Evolutionary conservation across 2,113 vertebrate genomes (phyloP).

Genomic region (Epinephelus moara): DNA sequence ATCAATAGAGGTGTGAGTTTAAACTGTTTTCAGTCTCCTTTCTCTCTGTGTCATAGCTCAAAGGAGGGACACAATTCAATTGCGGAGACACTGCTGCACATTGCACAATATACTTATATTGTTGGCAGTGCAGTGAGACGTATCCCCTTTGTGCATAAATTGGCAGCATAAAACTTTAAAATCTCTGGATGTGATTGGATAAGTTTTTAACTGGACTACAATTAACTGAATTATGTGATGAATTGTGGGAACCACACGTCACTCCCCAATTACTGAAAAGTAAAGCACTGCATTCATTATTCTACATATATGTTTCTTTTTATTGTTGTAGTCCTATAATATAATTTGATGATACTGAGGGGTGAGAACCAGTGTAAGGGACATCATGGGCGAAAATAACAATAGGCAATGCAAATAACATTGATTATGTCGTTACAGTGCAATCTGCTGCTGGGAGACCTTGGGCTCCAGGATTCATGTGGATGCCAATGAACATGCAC

Average conservation of each 20-base stretch:
- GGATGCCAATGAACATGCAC: no score
- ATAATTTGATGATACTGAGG: background rate
- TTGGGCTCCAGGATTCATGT: no score
- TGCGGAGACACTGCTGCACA: constrained; percentile 48
- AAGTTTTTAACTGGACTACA: background rate
- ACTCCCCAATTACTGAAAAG: background rate
- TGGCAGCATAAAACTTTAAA: constrained; percentile 10
- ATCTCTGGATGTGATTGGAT: constrained; percentile 24
- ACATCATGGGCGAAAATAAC: no score
- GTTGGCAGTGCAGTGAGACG: constrained; percentile 38
- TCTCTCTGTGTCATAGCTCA: constrained; percentile 63
- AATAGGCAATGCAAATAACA: no score
- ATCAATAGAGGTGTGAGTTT: constrained; percentile 76
- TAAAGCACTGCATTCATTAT: background rate
- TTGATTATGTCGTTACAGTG: no score
- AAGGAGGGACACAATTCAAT: constrained; percentile 64
- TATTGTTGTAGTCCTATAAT: background rate
- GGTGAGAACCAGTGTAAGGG: no score
- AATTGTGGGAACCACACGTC: background rate
- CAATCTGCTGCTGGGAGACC: no score
- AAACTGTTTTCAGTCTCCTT: constrained; percentile 74
- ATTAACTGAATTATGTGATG: background rate
- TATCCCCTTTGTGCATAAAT: constrained; percentile 17
- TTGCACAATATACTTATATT: constrained; percentile 43
- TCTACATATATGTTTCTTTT: background rate